These are phyloP conservation scores for Paramormyrops hopkinsi DNA, from an alignment of 2,797 vertebrate genomes.

Conservation along the genomic window DNA sequence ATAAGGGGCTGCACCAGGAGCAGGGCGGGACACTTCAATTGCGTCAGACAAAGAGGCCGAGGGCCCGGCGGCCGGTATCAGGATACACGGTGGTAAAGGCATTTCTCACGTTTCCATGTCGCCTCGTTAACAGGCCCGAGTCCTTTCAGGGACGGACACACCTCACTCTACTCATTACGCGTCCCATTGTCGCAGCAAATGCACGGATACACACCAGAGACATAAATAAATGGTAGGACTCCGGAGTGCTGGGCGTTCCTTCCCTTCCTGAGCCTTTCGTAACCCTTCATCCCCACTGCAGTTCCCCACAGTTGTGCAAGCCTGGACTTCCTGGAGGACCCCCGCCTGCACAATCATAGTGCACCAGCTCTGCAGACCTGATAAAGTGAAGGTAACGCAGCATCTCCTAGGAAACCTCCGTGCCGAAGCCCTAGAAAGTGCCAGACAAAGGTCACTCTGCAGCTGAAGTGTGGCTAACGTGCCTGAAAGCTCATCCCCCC, in stretches of 20 bases:
- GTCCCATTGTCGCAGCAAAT: not conserved
- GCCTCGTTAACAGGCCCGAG: not conserved
- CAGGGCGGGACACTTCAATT: not conserved
- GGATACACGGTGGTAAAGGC: not conserved
- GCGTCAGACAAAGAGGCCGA: not conserved
- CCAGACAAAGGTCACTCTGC: not conserved
- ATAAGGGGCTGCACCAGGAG: not conserved
- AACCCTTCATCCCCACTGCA: conserved; percentile 52
- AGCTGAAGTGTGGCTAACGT: not conserved
- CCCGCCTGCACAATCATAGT: not conserved
- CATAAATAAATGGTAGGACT: not conserved
- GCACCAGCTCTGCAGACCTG: not conserved
- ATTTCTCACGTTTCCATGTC: not conserved
- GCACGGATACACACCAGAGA: not conserved
- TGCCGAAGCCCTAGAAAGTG: not conserved
- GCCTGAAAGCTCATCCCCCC: not conserved
- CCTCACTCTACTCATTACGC: not conserved
- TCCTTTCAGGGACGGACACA: not conserved
- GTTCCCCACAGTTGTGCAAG: conserved; percentile 43
- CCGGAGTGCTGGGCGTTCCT: conserved; percentile 24
- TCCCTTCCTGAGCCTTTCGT: conserved; percentile 38
- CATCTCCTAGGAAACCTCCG: not conserved
- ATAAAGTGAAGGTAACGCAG: not conserved
- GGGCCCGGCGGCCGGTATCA: not conserved
- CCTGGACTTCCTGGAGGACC: conserved; percentile 14